Conservation (phyloP, 2,797 vertebrate genomes). For the Gastrophryne carolinensis region DNA sequence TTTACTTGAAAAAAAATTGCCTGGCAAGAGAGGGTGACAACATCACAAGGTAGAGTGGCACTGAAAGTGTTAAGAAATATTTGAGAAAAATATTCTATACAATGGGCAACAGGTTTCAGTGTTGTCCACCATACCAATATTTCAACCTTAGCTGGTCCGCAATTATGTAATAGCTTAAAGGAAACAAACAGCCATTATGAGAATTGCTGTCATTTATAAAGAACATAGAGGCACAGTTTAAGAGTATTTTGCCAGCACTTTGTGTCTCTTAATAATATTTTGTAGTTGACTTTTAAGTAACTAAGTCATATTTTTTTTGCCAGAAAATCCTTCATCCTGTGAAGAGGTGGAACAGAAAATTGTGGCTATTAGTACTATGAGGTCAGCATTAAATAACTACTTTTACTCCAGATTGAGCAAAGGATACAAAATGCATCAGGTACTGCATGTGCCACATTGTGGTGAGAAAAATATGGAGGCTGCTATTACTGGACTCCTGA, state of each 20-base stretch:
- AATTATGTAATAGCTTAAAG: neutral
- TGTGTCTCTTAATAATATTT: constrained; percentile 9
- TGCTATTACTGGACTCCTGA: too few species aligned
- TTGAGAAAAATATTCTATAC: neutral
- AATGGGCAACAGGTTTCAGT: neutral
- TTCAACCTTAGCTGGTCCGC: neutral
- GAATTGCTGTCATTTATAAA: constrained; percentile 13
- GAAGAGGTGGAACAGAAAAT: neutral
- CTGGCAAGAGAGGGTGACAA: too few species aligned
- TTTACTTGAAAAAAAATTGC: too few species aligned
- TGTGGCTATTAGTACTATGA: neutral
- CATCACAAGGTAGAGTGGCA: too few species aligned
- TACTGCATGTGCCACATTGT: neutral
- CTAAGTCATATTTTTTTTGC: neutral
- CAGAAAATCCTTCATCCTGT: neutral
- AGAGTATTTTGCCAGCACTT: neutral
- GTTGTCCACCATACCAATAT: neutral
- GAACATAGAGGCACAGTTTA: neutral
- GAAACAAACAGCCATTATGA: constrained; percentile 1
- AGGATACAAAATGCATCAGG: neutral
- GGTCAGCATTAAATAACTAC: neutral
- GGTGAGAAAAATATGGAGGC: too few species aligned
- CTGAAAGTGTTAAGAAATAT: too few species aligned
- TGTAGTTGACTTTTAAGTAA: constrained; percentile 12
- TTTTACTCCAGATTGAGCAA: neutral